phyloP scores from a whole-genome alignment of 2,888 invertebrate species.

The Petrolisthes manimaculis region DNA sequence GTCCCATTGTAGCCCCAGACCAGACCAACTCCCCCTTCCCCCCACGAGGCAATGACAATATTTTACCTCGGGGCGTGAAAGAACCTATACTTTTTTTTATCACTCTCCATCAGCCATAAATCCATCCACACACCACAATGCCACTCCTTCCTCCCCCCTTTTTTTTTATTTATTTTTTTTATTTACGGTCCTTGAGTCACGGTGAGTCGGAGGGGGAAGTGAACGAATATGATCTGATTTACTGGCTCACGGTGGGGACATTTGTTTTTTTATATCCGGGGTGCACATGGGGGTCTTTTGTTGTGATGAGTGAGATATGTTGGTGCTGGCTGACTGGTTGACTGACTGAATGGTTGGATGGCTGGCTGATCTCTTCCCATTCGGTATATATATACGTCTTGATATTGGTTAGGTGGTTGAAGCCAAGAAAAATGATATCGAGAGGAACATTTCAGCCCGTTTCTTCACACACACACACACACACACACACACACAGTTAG shows the following conservation, averaged over 20 bases:
- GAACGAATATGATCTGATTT: constrained; percentile 4
- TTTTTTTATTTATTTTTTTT: neutral
- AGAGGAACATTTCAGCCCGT: too few relatives aligned
- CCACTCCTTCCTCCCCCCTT: too few relatives aligned
- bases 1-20: too few relatives aligned
- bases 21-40: too few relatives aligned
- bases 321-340: neutral
- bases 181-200: too few relatives aligned
- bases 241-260: neutral
- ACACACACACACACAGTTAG: too few relatives aligned
- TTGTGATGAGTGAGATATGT: neutral
- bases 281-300: neutral
- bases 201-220: neutral
- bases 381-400: neutral
- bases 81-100: constrained; percentile 7
- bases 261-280: neutral
- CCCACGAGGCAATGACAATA: too few relatives aligned
- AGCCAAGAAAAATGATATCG: too few relatives aligned
- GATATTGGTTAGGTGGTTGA: too few relatives aligned
- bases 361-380: neutral
- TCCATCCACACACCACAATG: constrained; percentile 6
- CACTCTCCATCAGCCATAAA: constrained; percentile 3
- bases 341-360: neutral
- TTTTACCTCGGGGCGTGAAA: neutral
- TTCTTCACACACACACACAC: too few relatives aligned